phyloP scores from a whole-genome alignment of 2,797 vertebrate genomes.

The Galaxias olidus region DNA sequence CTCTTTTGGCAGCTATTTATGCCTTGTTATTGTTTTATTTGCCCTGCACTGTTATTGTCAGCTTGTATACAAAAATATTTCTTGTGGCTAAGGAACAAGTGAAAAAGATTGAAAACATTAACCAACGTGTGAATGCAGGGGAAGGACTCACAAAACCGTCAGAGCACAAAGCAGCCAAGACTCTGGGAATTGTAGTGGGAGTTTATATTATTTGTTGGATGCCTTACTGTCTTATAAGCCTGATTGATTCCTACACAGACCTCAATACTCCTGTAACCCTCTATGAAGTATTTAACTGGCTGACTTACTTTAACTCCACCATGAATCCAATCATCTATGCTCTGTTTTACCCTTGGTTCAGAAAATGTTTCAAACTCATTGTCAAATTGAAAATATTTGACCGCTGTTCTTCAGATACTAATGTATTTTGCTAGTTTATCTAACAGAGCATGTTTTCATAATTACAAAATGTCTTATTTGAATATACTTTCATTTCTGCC shows the following conservation, averaged over 20 bases:
- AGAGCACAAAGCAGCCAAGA: no score
- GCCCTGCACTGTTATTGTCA: constrained; percentile 60
- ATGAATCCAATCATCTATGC: no score
- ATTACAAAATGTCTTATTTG: no score
- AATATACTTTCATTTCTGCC: no score
- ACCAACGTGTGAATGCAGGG: no score
- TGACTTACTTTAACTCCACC: no score
- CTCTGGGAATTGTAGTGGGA: constrained; percentile 60
- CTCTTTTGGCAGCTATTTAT: constrained; percentile 64
- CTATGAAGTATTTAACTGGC: constrained; percentile 57
- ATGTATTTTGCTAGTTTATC: no score
- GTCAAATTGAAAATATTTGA: constrained; percentile 54
- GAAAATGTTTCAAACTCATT: constrained; percentile 55
- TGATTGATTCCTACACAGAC: constrained; percentile 51
- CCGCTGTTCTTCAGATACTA: constrained; percentile 45
- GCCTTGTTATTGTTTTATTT: constrained; percentile 65
- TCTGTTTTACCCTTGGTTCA: no score
- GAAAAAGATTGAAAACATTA: constrained; percentile 52
- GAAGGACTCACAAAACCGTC: no score
- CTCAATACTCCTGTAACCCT: constrained; percentile 53
- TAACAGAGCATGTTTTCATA: no score
- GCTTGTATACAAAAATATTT: constrained; percentile 70
- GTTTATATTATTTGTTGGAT: constrained; percentile 66
- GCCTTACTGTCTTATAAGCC: constrained; percentile 58
- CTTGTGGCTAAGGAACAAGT: constrained; percentile 63